These are phyloP conservation scores for Excalfactoria chinensis DNA, from an alignment of 2,113 vertebrate genomes.

Conservation along the genomic window DNA sequence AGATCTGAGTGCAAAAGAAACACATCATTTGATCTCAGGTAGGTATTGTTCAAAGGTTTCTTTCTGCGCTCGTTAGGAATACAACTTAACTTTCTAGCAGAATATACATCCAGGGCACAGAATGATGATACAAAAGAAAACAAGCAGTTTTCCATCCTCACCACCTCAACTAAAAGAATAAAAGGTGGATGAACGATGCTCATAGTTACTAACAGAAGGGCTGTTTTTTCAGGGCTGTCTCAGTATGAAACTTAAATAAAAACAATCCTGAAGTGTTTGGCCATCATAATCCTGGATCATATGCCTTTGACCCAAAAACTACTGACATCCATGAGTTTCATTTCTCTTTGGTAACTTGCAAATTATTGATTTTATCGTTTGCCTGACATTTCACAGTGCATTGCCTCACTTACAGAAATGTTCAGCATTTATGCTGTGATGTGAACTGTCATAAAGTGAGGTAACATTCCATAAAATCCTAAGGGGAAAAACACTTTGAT, in stretches of 20 bases:
- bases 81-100: conserved; percentile 42
- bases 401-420: conserved; percentile 69
- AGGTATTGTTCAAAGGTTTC: conserved; percentile 31
- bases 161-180: background rate
- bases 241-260: conserved; percentile 1
- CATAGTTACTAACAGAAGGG: background rate
- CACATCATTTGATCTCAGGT: background rate
- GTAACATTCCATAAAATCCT: conserved; percentile 75
- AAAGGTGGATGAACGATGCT: background rate
- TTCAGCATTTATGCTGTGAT: conserved; percentile 59
- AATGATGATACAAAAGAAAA: conserved; percentile 27
- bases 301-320: conserved; percentile 55
- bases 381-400: conserved; percentile 70
- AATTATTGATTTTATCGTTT: conserved; percentile 76
- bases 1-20: conserved; percentile 20
- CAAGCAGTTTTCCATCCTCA: conserved; percentile 12
- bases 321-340: conserved; percentile 33
- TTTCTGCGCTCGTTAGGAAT: background rate
- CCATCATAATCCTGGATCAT: conserved; percentile 26
- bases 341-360: conserved; percentile 70
- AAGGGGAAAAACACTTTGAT: conserved; percentile 67
- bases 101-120: background rate
- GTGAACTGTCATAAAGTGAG: conserved; percentile 74
- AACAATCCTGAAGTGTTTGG: background rate
- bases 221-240: background rate